Evolutionary conservation across 2,113 vertebrate genomes (phyloP), one percentile per base, ranked within the genome.

Genomic region (Brachirus orientalis): DNA sequence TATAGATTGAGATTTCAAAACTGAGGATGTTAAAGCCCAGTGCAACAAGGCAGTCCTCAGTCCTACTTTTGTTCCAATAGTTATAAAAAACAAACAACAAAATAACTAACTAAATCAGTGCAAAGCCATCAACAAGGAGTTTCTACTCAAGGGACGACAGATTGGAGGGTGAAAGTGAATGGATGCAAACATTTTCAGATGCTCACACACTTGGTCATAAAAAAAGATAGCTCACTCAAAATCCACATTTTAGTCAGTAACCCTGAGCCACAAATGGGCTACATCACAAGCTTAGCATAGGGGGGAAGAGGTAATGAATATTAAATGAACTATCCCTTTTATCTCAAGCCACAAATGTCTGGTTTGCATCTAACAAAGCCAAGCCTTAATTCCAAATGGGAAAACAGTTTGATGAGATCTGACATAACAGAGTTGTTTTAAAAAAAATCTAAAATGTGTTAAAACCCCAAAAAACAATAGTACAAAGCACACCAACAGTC

Each of bases 1-100:
- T 93, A 93, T 92, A 92, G 93, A 92, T 93, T 94, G 88, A 93
- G 88, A 90, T 84, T 92, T 92, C 85, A 94, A 92, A 92, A 90
- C 90, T 85, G 92, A 94, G 93, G 92, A 91, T 87, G 84, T 90
- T 83, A 84, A 93, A 85, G 88, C 83, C 79, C 71, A 94, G 93
- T 92, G 92, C 91, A 88, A 90, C 89, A 90, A 89, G 93, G 93
- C 89, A 77, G 88, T 91, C 91, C 87, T 85, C 92, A 91, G 90
- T 61, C 57, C 63, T 52, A 57, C 65, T 87, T 84, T 84, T 87
- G 69, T 91, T 91, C 83, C 87, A 80, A 86, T 91, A 89, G 79
- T 91, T 86, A 91, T 75, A 87, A 90, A 83, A 88, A 88, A 89
- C 62, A 86, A 85, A 79, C 56, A 73, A 85, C 43, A 71, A 72